phyloP scores from a whole-genome alignment of 2,888 invertebrate species.

The Dryadula phaetusa region DNA sequence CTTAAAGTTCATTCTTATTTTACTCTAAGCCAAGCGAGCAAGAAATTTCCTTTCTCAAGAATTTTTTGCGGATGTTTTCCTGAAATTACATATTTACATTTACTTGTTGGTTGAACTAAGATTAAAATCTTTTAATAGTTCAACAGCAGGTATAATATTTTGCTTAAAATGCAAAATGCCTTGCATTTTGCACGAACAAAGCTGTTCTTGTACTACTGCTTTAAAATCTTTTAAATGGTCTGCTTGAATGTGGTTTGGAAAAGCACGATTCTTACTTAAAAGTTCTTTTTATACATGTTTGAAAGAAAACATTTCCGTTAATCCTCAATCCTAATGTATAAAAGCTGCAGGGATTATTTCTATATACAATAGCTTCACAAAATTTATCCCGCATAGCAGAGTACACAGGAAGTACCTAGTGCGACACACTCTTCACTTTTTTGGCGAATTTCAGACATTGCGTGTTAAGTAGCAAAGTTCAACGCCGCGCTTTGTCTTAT shows the following conservation, averaged over 20 bases:
- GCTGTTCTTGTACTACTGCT: neutral
- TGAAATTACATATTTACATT: slow-evolving; percentile 26
- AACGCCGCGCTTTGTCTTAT: too few relatives aligned
- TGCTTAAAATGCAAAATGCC: slow-evolving; percentile 17
- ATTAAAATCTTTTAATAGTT: slow-evolving; percentile 28
- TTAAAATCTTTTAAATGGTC: slow-evolving; percentile 14
- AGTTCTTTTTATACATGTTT: neutral
- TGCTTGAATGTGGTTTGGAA: slow-evolving; percentile 18
- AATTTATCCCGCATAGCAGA: too few relatives aligned
- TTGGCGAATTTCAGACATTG: too few relatives aligned
- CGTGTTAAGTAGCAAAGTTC: too few relatives aligned
- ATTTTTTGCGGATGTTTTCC: slow-evolving; percentile 6
- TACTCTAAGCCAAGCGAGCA: slow-evolving; percentile 3
- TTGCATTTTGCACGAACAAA: slow-evolving; percentile 22
- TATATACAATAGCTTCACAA: too few relatives aligned
- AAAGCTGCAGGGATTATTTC: neutral
- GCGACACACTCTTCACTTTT: too few relatives aligned
- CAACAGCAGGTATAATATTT: slow-evolving; percentile 19
- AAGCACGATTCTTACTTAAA: slow-evolving; percentile 9
- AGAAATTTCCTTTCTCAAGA: slow-evolving; percentile 19
- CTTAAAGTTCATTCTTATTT: neutral
- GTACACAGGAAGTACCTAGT: too few relatives aligned
- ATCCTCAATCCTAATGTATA: neutral
- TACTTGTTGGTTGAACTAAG: slow-evolving; percentile 18
- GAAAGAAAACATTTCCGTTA: neutral